Conservation (phyloP, 2,888 invertebrate species). For the Thymelicus sylvestris region DNA sequence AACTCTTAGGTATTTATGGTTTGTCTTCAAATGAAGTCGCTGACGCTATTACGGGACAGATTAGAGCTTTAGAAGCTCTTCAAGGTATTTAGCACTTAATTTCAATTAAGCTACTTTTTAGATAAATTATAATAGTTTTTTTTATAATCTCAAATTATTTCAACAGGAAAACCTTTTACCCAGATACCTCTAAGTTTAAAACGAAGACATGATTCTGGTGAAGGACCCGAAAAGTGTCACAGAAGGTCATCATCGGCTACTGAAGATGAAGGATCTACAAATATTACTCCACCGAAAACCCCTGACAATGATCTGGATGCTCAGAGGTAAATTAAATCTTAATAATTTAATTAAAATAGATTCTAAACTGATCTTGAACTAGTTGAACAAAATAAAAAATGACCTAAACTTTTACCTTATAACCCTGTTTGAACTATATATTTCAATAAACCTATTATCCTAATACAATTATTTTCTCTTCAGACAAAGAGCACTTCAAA, state of each 20-base stretch:
- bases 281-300: conserved; percentile 80
- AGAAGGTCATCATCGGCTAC: conserved; percentile 78
- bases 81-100: conserved; percentile 78
- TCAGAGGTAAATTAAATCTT: conserved; percentile 61
- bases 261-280: conserved; percentile 79
- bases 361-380: too few relatives aligned
- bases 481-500: conserved; percentile 79
- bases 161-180: conserved; percentile 74
- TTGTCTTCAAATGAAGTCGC: conserved; percentile 88
- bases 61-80: conserved; percentile 88
- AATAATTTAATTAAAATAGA: too few relatives aligned
- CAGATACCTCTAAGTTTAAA: conserved; percentile 75
- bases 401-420: neutral
- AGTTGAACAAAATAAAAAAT: too few relatives aligned
- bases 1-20: conserved; percentile 90
- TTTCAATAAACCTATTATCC: neutral
- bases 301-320: conserved; percentile 79
- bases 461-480: neutral
- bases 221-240: conserved; percentile 68
- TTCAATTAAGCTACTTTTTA: conserved; percentile 5
- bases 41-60: conserved; percentile 88
- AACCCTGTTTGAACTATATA: neutral
- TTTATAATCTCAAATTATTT: conserved; percentile 2
- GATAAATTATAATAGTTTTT: neutral
- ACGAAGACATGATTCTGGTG: conserved; percentile 74